These are phyloP conservation scores for Bicyclus anynana DNA, from an alignment of 1,140 invertebrate species.

Conservation along the genomic window DNA sequence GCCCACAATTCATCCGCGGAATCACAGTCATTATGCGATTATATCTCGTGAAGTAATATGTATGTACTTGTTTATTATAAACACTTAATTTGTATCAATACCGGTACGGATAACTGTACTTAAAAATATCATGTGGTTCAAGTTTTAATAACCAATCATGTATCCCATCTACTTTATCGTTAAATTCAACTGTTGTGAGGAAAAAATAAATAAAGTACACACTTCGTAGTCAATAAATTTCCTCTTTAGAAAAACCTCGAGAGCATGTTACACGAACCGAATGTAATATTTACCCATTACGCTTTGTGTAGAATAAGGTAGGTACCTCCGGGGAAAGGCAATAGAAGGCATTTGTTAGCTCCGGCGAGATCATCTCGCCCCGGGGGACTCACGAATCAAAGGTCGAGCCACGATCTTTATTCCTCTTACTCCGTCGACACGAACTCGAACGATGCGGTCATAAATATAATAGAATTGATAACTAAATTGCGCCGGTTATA, in stretches of 20 bases:
- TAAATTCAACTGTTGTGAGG: not conserved
- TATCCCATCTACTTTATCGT: no score
- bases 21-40: slow-evolving; percentile 56
- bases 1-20: slow-evolving; percentile 48
- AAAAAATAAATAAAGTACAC: not conserved
- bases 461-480: slow-evolving; percentile 26
- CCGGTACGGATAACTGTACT: not conserved
- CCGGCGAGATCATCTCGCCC: slow-evolving; percentile 29
- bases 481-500: slow-evolving; percentile 6
- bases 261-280: slow-evolving; percentile 1
- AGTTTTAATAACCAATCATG: no score
- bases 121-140: no score
- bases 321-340: slow-evolving; percentile 14
- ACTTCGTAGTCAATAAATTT: not conserved
- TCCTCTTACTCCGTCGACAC: slow-evolving; percentile 28
- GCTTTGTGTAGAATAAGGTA: slow-evolving; percentile 13
- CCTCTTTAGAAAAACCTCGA: not conserved
- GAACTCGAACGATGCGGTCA: slow-evolving; percentile 14
- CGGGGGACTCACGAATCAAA: slow-evolving; percentile 42
- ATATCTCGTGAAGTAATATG: slow-evolving; percentile 50
- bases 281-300: slow-evolving; percentile 7
- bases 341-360: slow-evolving; percentile 19
- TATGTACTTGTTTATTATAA: slow-evolving; percentile 24
- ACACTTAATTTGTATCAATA: slow-evolving; percentile 24
- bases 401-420: slow-evolving; percentile 44